These are phyloP conservation scores for Oxyruncus cristatus DNA, from an alignment of 2,113 vertebrate genomes.

Conservation along the genomic window DNA sequence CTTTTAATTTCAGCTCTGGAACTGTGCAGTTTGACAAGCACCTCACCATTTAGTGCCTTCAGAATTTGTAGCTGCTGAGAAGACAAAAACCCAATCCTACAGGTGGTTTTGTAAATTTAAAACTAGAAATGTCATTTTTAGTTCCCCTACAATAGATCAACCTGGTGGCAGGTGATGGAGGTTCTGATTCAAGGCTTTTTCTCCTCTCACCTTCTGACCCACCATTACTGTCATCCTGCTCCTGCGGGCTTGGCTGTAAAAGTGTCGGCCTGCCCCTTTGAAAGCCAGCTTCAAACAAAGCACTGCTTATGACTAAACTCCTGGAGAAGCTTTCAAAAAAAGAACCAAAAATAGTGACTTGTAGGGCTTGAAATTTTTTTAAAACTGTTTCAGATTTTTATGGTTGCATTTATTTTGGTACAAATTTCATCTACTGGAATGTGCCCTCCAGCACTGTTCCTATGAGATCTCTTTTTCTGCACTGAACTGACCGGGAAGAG, in stretches of 20 bases:
- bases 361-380: not conserved
- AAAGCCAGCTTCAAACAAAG: conserved; percentile 16
- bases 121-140: not conserved
- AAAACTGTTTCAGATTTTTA: not conserved
- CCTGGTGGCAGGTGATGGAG: not conserved
- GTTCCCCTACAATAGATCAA: not conserved
- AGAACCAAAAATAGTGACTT: not conserved
- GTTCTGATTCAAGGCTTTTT: not conserved
- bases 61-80: not conserved
- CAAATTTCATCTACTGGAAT: not conserved
- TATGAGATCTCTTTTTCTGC: not conserved
- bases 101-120: not conserved
- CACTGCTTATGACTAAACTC: not conserved
- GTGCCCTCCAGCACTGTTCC: not conserved
- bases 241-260: not conserved
- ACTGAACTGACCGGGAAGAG: not conserved
- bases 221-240: conserved; percentile 1
- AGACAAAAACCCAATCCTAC: not conserved
- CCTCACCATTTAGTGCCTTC: not conserved
- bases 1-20: not conserved
- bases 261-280: not conserved
- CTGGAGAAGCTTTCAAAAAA: not conserved
- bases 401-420: not conserved
- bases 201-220: conserved; percentile 1
- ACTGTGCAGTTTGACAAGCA: not conserved